phyloP scores from a whole-genome alignment of 2,888 invertebrate species.

The Gasteruption jaculator region DNA sequence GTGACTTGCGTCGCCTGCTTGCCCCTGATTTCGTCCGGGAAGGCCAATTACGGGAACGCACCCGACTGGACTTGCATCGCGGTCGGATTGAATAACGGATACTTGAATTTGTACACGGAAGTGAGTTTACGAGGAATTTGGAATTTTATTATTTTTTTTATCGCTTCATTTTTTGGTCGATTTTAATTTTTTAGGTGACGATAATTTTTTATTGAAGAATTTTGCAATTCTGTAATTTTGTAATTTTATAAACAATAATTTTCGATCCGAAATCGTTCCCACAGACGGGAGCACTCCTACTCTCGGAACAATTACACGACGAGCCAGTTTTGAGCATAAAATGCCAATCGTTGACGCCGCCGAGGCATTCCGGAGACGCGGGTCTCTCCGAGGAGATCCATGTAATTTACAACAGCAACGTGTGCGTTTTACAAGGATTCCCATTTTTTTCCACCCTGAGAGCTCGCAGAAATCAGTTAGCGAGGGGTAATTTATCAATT shows the following conservation, averaged over 20 bases:
- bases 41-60: constrained; percentile 57
- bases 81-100: constrained; percentile 81
- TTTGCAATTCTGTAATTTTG: neutral
- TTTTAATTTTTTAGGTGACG: constrained; percentile 1
- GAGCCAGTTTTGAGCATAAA: constrained; percentile 75
- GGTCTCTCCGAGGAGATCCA: constrained; percentile 66
- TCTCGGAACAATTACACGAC: constrained; percentile 81
- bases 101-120: constrained; percentile 84
- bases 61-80: constrained; percentile 93
- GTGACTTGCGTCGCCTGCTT: constrained; percentile 55
- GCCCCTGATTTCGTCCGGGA: constrained; percentile 55
- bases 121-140: constrained; percentile 35
- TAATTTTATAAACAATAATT: constrained; percentile 4
- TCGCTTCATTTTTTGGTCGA: too few species aligned
- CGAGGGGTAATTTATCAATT: constrained; percentile 60
- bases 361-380: constrained; percentile 47
- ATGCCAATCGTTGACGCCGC: constrained; percentile 65
- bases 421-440: constrained; percentile 72
- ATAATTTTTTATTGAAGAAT: constrained; percentile 5
- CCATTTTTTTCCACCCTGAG: constrained; percentile 76
- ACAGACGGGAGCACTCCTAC: constrained; percentile 72
- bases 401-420: constrained; percentile 67
- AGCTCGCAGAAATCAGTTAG: constrained; percentile 73
- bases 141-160: constrained; percentile 3
- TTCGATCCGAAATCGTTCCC: constrained; percentile 26